These are phyloP conservation scores for Perca fluviatilis DNA, from an alignment of 2,113 vertebrate species.

Conservation along the genomic window DNA sequence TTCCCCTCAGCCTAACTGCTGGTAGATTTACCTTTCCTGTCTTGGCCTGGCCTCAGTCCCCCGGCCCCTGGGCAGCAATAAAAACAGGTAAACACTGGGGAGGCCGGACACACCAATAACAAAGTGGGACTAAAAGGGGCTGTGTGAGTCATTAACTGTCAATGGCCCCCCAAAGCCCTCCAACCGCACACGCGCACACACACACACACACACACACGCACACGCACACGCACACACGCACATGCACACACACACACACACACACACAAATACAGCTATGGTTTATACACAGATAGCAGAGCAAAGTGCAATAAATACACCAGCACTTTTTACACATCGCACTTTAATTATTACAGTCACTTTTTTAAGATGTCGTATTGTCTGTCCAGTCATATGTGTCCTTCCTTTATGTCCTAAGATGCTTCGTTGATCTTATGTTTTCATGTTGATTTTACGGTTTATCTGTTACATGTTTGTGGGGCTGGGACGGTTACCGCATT, in stretches of 20 bases:
- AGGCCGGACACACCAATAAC: conserved; percentile 44
- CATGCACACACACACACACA: conserved; percentile 1
- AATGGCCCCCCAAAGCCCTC: conserved; percentile 5
- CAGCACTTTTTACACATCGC: no score
- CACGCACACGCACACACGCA: background rate
- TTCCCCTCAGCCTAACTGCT: conserved; percentile 9
- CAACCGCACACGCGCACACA: background rate
- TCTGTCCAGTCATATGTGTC: no score
- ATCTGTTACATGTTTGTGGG: no score
- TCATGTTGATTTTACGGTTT: no score
- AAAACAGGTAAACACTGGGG: conserved; percentile 61
- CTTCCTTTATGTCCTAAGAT: no score
- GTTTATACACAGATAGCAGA: background rate
- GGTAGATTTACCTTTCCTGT: conserved; percentile 48
- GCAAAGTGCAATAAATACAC: no score
- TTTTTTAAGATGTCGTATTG: no score
- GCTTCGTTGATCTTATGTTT: no score
- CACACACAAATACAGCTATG: background rate
- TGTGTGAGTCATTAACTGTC: conserved; percentile 41
- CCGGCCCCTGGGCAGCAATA: conserved; percentile 41
- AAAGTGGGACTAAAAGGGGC: conserved; percentile 15
- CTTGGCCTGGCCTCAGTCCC: conserved; percentile 23
- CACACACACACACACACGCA: conserved; percentile 3
- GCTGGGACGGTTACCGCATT: no score
- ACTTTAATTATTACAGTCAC: no score